phyloP scores from a whole-genome alignment of 1,140 invertebrate species.

The Melipona quadrifasciata region DNA sequence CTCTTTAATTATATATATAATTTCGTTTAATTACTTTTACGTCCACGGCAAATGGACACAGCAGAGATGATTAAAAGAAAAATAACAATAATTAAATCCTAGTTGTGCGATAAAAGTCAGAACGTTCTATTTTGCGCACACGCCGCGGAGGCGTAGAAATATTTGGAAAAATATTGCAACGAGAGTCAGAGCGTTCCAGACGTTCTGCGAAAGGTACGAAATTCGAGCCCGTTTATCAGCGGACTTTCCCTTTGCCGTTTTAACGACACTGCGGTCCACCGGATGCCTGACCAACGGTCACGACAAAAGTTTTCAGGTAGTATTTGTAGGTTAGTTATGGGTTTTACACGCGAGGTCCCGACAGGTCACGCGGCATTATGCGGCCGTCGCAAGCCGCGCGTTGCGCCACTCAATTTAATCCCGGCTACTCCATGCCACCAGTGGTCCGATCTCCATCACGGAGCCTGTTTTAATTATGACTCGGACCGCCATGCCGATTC shows the following conservation, averaged over 20 bases:
- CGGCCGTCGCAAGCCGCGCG: slow-evolving; percentile 51
- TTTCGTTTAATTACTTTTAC: no score
- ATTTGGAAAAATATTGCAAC: no score
- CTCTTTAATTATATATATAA: no score
- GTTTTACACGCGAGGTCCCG: slow-evolving; percentile 61
- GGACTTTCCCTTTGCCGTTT: slow-evolving; percentile 5
- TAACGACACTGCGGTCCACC: slow-evolving; percentile 52
- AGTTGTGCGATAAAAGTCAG: no score
- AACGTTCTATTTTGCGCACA: no score
- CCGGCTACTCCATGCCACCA: slow-evolving; percentile 17
- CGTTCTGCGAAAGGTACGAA: neutral
- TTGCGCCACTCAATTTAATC: slow-evolving; percentile 58
- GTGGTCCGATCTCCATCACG: slow-evolving; percentile 5
- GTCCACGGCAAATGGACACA: no score
- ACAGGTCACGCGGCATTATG: slow-evolving; percentile 57
- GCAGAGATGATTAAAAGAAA: no score
- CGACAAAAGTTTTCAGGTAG: slow-evolving; percentile 52
- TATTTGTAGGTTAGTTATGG: slow-evolving; percentile 65
- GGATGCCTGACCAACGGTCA: slow-evolving; percentile 9
- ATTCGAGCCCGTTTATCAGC: neutral
- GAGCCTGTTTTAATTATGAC: slow-evolving; percentile 6
- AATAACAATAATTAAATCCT: no score
- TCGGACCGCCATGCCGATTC: neutral
- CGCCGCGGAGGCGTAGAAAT: no score
- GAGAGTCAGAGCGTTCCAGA: no score